Evolutionary conservation across 2,888 invertebrate species (phyloP).

Genomic region (Ditula angustiorana): DNA sequence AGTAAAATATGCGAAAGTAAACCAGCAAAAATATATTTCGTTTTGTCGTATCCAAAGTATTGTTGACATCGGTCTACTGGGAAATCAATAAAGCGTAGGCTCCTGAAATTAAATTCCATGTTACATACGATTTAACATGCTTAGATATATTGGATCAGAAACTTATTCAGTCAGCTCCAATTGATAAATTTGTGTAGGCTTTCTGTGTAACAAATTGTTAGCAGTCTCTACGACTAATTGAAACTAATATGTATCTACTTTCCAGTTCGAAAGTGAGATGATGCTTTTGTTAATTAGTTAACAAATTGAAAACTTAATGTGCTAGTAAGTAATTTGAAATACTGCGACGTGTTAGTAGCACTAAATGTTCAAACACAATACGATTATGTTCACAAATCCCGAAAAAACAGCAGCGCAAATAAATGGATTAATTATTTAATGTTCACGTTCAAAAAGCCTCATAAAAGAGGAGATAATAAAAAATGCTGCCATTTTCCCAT

Average conservation of each 20-base stretch:
- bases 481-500: constrained; percentile 58
- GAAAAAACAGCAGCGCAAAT: neutral
- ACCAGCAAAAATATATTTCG: neutral
- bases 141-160: neutral
- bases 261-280: neutral
- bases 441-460: constrained; percentile 53
- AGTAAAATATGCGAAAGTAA: constrained; percentile 5
- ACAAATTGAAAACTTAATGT: neutral
- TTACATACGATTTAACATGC: neutral
- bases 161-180: neutral
- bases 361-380: neutral
- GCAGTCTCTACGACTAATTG: neutral
- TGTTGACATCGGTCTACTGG: constrained; percentile 43
- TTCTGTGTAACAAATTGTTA: neutral
- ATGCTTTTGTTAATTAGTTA: neutral
- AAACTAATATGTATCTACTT: neutral
- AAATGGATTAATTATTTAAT: constrained; percentile 30
- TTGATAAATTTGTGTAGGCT: neutral
- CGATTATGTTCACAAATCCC: neutral
- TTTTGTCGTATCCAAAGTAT: constrained; percentile 3
- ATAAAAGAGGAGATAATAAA: constrained; percentile 54
- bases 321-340: neutral
- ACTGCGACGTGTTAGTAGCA: neutral
- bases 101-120: constrained; percentile 45
- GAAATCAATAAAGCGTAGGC: constrained; percentile 55